A percentile compares a stretch with the other conserved stretches of the same genome.
phyloP scores from a whole-genome alignment of 1,140 invertebrate species.

The Bradysia coprophila region DNA sequence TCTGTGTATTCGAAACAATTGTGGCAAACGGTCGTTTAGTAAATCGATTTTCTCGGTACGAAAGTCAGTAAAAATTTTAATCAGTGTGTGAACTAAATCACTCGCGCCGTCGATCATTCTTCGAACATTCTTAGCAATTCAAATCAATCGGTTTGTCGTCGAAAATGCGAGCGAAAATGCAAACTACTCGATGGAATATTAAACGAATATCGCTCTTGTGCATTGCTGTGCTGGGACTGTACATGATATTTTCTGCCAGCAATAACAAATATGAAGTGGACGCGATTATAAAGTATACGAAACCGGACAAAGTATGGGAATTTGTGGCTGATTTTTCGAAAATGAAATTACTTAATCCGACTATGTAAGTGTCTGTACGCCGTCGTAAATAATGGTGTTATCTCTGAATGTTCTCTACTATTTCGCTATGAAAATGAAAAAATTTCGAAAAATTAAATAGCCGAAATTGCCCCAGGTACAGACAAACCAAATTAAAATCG shows the following conservation, averaged over 20 bases:
- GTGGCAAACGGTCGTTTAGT: background rate
- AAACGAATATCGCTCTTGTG: slow-evolving; percentile 10
- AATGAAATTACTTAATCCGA: slow-evolving; percentile 46
- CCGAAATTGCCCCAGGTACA: too few relatives aligned
- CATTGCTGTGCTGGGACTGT: slow-evolving; percentile 6
- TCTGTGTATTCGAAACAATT: background rate
- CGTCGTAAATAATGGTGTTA: too few relatives aligned
- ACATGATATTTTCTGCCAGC: slow-evolving; percentile 15
- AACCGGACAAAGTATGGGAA: slow-evolving; percentile 44
- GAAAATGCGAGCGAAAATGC: slow-evolving; percentile 4
- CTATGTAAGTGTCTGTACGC: slow-evolving; percentile 44
- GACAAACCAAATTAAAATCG: too few relatives aligned
- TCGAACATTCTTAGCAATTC: too few relatives aligned
- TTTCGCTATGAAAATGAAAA: too few relatives aligned
- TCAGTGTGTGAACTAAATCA: too few relatives aligned
- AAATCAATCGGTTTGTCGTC: too few relatives aligned
- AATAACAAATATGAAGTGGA: slow-evolving; percentile 22
- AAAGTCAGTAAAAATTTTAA: background rate
- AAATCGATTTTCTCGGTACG: background rate
- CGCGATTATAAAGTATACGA: slow-evolving; percentile 26
- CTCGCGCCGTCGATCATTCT: too few relatives aligned
- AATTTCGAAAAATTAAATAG: too few relatives aligned
- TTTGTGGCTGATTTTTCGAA: slow-evolving; percentile 56
- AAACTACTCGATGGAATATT: slow-evolving; percentile 11
- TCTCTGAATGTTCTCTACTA: too few relatives aligned